Percentiles rank a stretch among this genome's conserved stretches.
Conservation (phyloP, 2,113 vertebrate species). For the Vombatus ursinus region DNA sequence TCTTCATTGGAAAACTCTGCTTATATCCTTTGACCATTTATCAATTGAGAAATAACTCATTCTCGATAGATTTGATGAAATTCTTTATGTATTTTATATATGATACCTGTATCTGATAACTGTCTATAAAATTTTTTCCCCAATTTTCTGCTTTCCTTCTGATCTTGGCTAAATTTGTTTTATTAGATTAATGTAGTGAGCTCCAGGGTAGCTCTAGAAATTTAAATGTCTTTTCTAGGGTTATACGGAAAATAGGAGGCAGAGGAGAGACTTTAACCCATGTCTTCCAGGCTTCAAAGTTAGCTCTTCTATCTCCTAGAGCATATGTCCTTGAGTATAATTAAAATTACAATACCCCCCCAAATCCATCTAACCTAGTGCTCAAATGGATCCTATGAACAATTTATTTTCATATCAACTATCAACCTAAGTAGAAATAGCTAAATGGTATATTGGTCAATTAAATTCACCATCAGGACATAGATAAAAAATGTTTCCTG, state of each 20-base stretch:
- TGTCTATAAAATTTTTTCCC: too few relatives aligned
- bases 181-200: not conserved
- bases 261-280: not conserved
- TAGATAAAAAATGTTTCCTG: not conserved
- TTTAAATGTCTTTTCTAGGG: not conserved
- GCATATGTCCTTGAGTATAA: not conserved
- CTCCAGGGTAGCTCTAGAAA: not conserved
- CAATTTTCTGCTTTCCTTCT: too few relatives aligned
- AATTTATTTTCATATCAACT: conserved; percentile 42
- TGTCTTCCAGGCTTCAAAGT: not conserved
- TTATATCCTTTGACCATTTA: too few relatives aligned
- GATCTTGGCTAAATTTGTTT: too few relatives aligned
- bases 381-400: not conserved
- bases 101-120: too few relatives aligned
- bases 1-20: too few relatives aligned
- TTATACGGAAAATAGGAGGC: too few relatives aligned
- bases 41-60: too few relatives aligned
- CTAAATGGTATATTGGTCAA: conserved; percentile 23
- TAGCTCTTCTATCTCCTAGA: not conserved
- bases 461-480: conserved; percentile 29
- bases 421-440: conserved; percentile 30
- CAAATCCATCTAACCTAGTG: not conserved
- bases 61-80: too few relatives aligned
- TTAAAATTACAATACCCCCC: not conserved
- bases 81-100: too few relatives aligned